Evolutionary conservation across 2,797 vertebrate genomes (phyloP), one percentile per base, ranked within the genome.

Genomic region (Argentina silus): DNA sequence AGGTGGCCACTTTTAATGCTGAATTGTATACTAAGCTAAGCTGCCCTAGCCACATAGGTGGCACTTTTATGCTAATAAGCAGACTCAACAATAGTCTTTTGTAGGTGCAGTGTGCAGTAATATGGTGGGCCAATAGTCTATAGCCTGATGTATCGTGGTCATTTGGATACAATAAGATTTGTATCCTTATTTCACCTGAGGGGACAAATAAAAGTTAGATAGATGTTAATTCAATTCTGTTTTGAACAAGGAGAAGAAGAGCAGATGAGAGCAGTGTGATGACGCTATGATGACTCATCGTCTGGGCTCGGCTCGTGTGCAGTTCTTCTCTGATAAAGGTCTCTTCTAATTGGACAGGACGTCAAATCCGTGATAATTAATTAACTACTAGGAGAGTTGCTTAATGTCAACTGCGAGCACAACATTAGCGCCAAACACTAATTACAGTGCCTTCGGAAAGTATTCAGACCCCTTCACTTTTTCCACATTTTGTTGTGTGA

Each of bases 351-450:
- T 55, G 11, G 42, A 71, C n/a, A 59, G 47, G 69, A 67, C 50
- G 60, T 65, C 27, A 73, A 67, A 76, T 78, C 42, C 45, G 43
- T 65, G 14, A 10, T 10, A 67, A n/a, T 65, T 64, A 74, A 7
- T 43, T 59, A 11, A 27, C 44, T 36, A 8, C 64, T 66, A 73
- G 45, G 69, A 36, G 63, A 70, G 45, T 42, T 0, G 7, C 73
- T 81, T 73, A 86, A 85, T 82, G 85, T 73, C 85, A 83, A 3
- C 71, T 75, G 81, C 43, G 70, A 77, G 83, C 84, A 11, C 36
- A 19, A 19, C 14, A 19, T 60, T n/a, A n/a, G 14, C 21, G 6
- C 80, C 76, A 74, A 45, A 60, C 12, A 27, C 27, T 43, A 43
- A 43, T 55, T 42, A 69, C 17, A n/a, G 43, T 11, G 36, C n/a